Evolutionary conservation across 2,797 vertebrate species (phyloP), one percentile per base, ranked within the genome.

Genomic region (Crenichthys baileyi): DNA sequence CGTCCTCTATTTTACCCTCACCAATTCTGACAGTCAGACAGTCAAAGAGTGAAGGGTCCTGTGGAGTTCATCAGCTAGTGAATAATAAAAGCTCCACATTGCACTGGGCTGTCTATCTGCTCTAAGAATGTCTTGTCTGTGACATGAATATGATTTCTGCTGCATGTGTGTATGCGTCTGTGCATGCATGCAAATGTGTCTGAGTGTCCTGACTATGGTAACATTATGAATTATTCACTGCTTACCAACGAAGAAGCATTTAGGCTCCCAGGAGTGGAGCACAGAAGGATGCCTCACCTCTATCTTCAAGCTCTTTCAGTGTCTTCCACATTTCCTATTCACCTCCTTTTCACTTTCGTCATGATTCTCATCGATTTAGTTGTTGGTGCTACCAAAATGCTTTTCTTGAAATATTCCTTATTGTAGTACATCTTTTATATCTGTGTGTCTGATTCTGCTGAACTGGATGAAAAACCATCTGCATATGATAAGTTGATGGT

Each of bases 171-270:
- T 41, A 51, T 61, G 76, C 72, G 79, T 79, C 56, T 77, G 56
- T 70, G 71, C 56, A 41, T 48, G 22, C 55, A 46, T 77, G 61
- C 65, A 76, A 48, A 78, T 79, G 73, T 85, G 78, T 82, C 76
- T 75, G 83, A 72, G 85, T 83, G 86, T 85, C 82, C 85, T 87
- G 76, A 79, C 85, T 87, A 88, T 92, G 87, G 91, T 89, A 94
- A 93, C 90, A 88, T 90, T 87, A 96, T 97, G 92, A 97, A 97
- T 97, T 95, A 97, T 97, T 97, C 94, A 97, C 94, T 92, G 91
- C 92, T 91, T 94, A 94, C 93, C 90, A 92, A 93, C 92, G 93
- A 96, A 93, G 94, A 96, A 94, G 91, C 95, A 95, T 96, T 97
- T 95, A 95, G 89, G 88, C 74, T 95, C 95, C 93, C 94, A 88